phyloP scores from a whole-genome alignment of 2,113 vertebrate genomes.

The Pleuronectes platessa region DNA sequence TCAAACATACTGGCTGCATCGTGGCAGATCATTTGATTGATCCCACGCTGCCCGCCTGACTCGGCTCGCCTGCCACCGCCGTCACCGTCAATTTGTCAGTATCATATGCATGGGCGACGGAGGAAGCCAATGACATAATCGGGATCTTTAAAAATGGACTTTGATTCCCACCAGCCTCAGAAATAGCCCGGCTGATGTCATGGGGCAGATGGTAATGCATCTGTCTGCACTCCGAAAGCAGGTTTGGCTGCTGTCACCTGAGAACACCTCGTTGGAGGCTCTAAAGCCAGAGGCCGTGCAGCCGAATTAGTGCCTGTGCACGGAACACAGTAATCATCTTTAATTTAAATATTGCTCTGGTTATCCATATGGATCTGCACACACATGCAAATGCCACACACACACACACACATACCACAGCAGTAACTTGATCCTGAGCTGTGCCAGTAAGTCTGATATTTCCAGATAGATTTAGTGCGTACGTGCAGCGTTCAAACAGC shows the following conservation, averaged over 20 bases:
- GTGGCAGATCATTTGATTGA: constrained; percentile 63
- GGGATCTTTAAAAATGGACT: constrained; percentile 67
- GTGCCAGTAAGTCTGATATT: constrained; percentile 74
- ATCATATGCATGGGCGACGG: constrained; percentile 68
- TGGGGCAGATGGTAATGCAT: constrained; percentile 66
- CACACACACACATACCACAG: constrained; percentile 6
- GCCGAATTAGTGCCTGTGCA: background rate
- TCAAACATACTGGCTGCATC: constrained; percentile 48
- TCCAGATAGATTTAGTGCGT: constrained; percentile 55
- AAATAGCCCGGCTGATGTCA: constrained; percentile 79
- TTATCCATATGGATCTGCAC: background rate
- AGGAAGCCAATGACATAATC: constrained; percentile 71
- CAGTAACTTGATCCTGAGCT: constrained; percentile 66
- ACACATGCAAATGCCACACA: background rate
- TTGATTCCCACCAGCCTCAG: constrained; percentile 71
- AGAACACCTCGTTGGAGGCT: constrained; percentile 38
- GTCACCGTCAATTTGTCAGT: constrained; percentile 65
- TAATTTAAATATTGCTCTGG: background rate
- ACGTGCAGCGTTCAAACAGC: constrained; percentile 37
- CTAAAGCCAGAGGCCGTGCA: background rate
- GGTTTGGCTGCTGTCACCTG: constrained; percentile 34
- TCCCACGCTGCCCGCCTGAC: constrained; percentile 43
- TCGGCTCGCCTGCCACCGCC: constrained; percentile 38
- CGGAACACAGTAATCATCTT: background rate
- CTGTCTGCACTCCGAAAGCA: constrained; percentile 51